Percentiles rank a stretch among this genome's conserved stretches.
Evolutionary conservation across 2,797 vertebrate species (phyloP).

Genomic region (Spinus olivaceus): DNA sequence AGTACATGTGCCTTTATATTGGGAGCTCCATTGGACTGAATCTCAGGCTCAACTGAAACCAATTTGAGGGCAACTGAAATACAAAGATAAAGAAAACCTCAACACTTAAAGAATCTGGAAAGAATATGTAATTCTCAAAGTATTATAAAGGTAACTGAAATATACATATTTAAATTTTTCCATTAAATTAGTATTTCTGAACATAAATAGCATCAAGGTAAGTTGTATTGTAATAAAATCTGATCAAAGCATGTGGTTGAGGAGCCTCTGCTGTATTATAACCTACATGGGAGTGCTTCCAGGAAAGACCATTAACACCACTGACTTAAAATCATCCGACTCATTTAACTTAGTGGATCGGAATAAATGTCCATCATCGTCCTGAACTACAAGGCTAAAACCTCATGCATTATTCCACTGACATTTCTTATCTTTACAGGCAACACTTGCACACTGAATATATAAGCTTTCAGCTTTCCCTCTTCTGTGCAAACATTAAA

Average conservation of each 20-base stretch:
- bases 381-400: background rate
- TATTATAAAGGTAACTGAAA: background rate
- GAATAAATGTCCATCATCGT: background rate
- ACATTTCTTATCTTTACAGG: background rate
- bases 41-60: background rate
- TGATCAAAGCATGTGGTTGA: background rate
- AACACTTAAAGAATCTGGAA: background rate
- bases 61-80: background rate
- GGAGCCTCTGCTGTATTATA: background rate
- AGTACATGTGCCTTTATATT: background rate
- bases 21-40: background rate
- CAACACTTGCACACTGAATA: background rate
- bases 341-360: background rate
- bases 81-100: fast-evolving
- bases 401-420: background rate
- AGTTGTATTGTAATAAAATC: background rate
- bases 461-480: background rate
- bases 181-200: background rate
- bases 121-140: background rate
- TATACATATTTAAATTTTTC: background rate
- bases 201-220: background rate
- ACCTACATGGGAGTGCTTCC: background rate
- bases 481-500: background rate
- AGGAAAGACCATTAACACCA: background rate
- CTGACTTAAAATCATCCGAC: background rate